Percentiles rank a stretch among this genome's conserved stretches.
These are phyloP conservation scores for Lasiurus borealis DNA, from an alignment of 2,113 vertebrate species.

Conservation along the genomic window DNA sequence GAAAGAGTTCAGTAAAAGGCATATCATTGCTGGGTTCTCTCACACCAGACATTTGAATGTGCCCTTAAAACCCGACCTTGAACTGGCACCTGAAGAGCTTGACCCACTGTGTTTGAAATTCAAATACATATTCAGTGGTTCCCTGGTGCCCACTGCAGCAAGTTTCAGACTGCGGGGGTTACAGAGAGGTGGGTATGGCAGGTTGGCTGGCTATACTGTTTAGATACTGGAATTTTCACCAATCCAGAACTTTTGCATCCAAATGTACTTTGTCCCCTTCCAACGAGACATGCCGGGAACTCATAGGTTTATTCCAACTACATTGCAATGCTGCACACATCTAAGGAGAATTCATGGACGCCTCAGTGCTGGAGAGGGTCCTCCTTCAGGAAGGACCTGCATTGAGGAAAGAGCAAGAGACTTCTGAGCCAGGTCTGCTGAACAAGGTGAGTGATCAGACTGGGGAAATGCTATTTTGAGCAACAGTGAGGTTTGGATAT, in stretches of 20 bases:
- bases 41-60: not conserved
- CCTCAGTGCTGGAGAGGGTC: not conserved
- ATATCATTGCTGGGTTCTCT: not conserved
- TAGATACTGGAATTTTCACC: not conserved
- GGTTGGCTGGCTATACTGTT: not conserved
- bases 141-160: not conserved
- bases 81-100: not conserved
- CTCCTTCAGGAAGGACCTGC: not conserved
- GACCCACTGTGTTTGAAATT: not conserved
- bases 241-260: not conserved
- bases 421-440: not conserved
- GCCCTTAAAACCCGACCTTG: not conserved
- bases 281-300: not conserved
- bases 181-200: not conserved
- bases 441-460: conserved; percentile 20
- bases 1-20: not conserved
- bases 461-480: conserved; percentile 39
- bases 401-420: not conserved
- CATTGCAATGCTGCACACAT: not conserved
- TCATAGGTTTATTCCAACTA: not conserved
- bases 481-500: not conserved
- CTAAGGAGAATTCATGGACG: not conserved
- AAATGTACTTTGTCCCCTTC: not conserved
- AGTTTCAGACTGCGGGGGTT: no score
- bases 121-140: conserved; percentile 25